Evolutionary conservation across 2,113 vertebrate species (phyloP).

Genomic region (Sclerurus mexicanus): DNA sequence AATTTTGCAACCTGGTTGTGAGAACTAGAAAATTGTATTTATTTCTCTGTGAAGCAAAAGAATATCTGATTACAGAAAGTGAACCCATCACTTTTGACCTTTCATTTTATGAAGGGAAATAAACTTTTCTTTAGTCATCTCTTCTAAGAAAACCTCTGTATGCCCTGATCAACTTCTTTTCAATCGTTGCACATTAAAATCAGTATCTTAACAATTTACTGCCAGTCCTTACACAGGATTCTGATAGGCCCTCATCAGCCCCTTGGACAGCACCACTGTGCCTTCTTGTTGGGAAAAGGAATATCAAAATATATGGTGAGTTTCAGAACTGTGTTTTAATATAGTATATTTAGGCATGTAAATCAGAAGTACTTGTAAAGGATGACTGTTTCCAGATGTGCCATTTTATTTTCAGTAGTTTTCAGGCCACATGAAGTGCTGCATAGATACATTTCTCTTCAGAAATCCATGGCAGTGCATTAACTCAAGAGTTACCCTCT

Average conservation of each 20-base stretch:
- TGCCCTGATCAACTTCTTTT: not conserved
- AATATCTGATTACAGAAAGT: not conserved
- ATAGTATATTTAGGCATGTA: not conserved
- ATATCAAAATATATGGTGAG: not conserved
- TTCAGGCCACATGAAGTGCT: not conserved
- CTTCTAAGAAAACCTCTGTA: not conserved
- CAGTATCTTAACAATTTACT: not conserved
- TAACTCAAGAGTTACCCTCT: not conserved
- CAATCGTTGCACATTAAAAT: not conserved
- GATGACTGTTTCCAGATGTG: not conserved
- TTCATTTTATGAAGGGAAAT: not conserved
- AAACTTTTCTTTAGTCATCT: not conserved
- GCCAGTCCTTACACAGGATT: not conserved
- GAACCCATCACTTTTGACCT: not conserved
- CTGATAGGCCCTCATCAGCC: not conserved
- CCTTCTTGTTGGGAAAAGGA: not conserved
- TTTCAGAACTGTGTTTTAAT: not conserved
- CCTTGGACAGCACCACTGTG: not conserved
- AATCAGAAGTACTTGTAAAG: not conserved
- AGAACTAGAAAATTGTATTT: not conserved
- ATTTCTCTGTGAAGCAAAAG: not conserved
- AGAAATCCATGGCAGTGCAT: not conserved
- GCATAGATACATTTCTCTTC: not conserved
- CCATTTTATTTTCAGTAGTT: not conserved
- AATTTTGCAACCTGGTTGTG: not conserved